Base-by-base conservation (phyloP, 2,113 vertebrate species). In the Spermophilus dauricus region DNA sequence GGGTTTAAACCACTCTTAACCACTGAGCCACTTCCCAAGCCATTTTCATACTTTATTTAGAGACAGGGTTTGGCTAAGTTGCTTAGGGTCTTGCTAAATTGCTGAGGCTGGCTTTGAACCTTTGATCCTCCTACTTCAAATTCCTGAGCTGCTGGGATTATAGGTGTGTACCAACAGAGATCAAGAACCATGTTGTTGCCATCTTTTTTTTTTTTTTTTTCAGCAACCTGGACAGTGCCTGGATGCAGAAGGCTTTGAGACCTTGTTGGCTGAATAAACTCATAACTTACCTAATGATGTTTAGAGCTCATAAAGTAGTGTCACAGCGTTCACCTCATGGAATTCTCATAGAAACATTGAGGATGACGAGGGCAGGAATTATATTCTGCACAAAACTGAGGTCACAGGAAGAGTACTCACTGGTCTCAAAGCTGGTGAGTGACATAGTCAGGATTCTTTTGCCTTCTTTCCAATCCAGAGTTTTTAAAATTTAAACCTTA, bases 161-260 rank as follows among this genome's bases (percentile, higher is more conserved):
- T 18, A 58, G 56, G 20, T 58, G 56, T 58, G 56, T 6, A 58
- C 56, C 56, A 58, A 6, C 20, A 42, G 53, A 42, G 10, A 13
- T 39, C 9, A 86, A n/a, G 45, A 9, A 83, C 5, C 37, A 18
- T 30, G 4, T 17, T 20, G 5, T 87, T 65, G n/a, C 20, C 20
- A 30, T 67, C 37, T 85, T 72, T 85, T 13, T 83, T 78, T 95
- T 78, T 95, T 72, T 86, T 13, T 72, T 86, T 13, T 73, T 93
- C 51, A 58, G 42, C 26, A 37, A 7, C 13, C 53, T 28, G 3
- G 67, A 34, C 9, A 91, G 39, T 78, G 9, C 42, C 20, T 83
- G 53, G 28, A 51, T 77, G 1, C 4, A 87, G 39, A 75, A 89
- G 67, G 37, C 61, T 48, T 58, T 28, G n/a, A 65, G 45, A 39